A percentile compares a stretch with the other conserved stretches of the same genome.
phyloP scores from a whole-genome alignment of 2,113 vertebrate genomes.

The Fukomys damarensis region DNA sequence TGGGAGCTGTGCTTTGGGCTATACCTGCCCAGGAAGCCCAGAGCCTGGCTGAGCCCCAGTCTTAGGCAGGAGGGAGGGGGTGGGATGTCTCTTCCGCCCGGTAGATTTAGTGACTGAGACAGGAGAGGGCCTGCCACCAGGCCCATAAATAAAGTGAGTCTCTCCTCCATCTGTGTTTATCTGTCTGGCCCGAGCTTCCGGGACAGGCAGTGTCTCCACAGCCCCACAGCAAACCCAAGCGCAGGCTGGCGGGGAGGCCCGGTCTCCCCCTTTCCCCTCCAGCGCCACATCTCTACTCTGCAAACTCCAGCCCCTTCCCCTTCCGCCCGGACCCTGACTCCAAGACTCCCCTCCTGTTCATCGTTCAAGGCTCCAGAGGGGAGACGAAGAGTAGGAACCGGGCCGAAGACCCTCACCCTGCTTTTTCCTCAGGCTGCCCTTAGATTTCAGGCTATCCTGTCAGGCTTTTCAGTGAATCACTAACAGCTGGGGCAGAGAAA shows the following conservation, averaged over 20 bases:
- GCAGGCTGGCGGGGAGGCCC: background rate
- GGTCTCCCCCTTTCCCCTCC: background rate
- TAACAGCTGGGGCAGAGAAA: background rate
- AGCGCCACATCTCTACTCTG: background rate
- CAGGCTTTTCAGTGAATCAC: background rate
- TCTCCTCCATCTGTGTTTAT: slow-evolving; percentile 85
- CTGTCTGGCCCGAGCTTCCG: slow-evolving; percentile 84
- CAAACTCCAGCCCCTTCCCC: background rate
- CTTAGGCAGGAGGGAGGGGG: slow-evolving; percentile 64
- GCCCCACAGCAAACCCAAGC: slow-evolving; percentile 72
- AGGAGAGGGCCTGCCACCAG: slow-evolving; percentile 83
- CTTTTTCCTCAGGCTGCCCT: background rate
- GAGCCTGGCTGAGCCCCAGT: slow-evolving; percentile 69
- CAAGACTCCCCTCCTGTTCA: background rate
- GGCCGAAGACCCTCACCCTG: background rate
- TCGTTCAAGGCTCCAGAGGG: background rate
- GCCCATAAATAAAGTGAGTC: slow-evolving; percentile 84
- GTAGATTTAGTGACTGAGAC: slow-evolving; percentile 85
- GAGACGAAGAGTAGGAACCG: background rate
- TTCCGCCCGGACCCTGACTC: background rate
- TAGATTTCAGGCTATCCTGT: background rate
- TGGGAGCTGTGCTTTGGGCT: background rate
- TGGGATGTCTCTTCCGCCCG: slow-evolving; percentile 77
- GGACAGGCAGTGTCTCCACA: slow-evolving; percentile 70
- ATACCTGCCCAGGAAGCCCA: background rate